A percentile compares a stretch with the other conserved stretches of the same genome.
These are phyloP conservation scores for Mellilla xanthometata DNA, from an alignment of 2,888 invertebrate species.

Conservation along the genomic window DNA sequence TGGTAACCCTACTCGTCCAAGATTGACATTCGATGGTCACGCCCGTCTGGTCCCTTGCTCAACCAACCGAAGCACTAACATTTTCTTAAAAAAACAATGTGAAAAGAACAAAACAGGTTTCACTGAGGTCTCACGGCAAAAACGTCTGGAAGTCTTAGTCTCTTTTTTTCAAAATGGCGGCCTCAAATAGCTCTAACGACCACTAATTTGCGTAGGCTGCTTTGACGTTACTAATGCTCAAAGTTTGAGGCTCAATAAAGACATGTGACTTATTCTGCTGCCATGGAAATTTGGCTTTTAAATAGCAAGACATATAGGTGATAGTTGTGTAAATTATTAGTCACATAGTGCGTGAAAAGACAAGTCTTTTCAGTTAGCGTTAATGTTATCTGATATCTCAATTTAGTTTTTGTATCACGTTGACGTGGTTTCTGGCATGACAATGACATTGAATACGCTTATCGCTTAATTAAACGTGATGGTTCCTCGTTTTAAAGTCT, in stretches of 20 bases:
- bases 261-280: background rate
- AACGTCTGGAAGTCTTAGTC: slow-evolving; percentile 24
- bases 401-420: slow-evolving; percentile 9
- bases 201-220: slow-evolving; percentile 41
- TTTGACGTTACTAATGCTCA: slow-evolving; percentile 30
- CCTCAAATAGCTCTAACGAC: slow-evolving; percentile 21
- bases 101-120: slow-evolving; percentile 30
- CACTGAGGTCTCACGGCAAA: slow-evolving; percentile 26
- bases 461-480: slow-evolving; percentile 12
- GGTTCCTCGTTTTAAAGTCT: background rate
- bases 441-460: slow-evolving; percentile 15
- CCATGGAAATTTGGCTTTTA: slow-evolving; percentile 2
- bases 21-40: slow-evolving; percentile 14
- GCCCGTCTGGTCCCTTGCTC: slow-evolving; percentile 11
- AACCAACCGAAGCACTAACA: slow-evolving; percentile 17
- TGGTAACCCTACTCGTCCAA: background rate
- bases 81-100: slow-evolving; percentile 25
- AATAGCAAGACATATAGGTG: background rate
- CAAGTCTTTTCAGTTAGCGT: background rate
- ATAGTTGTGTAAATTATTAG: background rate
- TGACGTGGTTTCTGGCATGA: background rate
- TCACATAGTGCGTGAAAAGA: background rate
- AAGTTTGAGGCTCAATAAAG: slow-evolving; percentile 8
- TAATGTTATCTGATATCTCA: slow-evolving; percentile 10
- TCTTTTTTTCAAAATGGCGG: slow-evolving; percentile 34